phyloP scores from a whole-genome alignment of 2,797 vertebrate genomes.

The Lepus townsendii region DNA sequence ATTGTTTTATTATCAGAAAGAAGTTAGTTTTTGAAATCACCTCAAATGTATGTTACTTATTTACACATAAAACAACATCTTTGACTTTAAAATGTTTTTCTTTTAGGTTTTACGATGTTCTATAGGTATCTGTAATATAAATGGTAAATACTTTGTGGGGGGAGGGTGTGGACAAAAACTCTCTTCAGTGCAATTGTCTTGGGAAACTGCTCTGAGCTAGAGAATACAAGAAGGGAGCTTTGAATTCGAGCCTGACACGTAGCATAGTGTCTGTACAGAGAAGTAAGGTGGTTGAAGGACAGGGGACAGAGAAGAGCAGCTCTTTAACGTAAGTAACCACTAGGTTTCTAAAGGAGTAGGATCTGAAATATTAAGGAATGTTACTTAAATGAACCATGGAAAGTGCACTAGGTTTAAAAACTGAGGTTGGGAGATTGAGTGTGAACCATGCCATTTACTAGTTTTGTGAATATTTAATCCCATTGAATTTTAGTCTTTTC shows the following conservation, averaged over 20 bases:
- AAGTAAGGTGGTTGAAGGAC: slow-evolving; percentile 7
- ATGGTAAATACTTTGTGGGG: neutral
- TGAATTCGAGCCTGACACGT: neutral
- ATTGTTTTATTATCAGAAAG: slow-evolving; percentile 57
- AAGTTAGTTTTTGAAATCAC: slow-evolving; percentile 57
- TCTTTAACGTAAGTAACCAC: slow-evolving; percentile 41
- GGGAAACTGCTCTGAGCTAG: slow-evolving; percentile 30
- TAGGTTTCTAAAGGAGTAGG: slow-evolving; percentile 20
- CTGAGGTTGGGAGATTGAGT: slow-evolving; percentile 42
- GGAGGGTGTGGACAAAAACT: neutral
- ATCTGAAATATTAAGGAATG: slow-evolving; percentile 51
- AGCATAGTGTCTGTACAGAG: neutral
- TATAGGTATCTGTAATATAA: neutral
- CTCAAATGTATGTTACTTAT: slow-evolving; percentile 13
- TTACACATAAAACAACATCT: slow-evolving; percentile 34
- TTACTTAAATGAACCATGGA: slow-evolving; percentile 16
- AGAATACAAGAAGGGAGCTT: neutral
- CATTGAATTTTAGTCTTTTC: neutral
- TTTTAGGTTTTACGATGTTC: slow-evolving; percentile 38
- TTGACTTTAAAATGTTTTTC: slow-evolving; percentile 29
- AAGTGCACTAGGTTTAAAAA: slow-evolving; percentile 43
- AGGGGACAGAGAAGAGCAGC: neutral
- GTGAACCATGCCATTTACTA: neutral
- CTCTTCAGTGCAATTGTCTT: slow-evolving; percentile 33
- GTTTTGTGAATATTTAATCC: slow-evolving; percentile 52